Conservation (phyloP, 2,797 vertebrate species). For the Anguilla obscura region DNA sequence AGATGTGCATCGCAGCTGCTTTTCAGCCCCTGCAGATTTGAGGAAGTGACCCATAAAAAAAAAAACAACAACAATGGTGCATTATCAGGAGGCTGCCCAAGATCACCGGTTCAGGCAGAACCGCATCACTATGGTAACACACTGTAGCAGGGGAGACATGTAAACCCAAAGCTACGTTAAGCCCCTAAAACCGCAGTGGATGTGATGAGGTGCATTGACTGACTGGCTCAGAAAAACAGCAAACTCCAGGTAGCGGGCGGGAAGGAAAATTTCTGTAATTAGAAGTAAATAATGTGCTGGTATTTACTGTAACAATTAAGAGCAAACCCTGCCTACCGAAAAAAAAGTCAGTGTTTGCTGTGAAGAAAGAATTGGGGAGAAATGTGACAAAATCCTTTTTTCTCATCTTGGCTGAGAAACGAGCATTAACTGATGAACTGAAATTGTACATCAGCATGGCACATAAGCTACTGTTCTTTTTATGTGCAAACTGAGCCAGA, state of each 20-base stretch:
- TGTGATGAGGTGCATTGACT: constrained; percentile 43
- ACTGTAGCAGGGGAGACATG: not conserved
- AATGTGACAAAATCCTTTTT: not conserved
- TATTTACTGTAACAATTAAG: constrained; percentile 18
- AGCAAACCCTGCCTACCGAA: not conserved
- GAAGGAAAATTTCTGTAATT: constrained; percentile 35
- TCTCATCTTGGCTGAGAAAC: not conserved
- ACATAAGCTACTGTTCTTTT: not conserved
- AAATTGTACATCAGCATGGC: not conserved
- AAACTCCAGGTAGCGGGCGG: constrained; percentile 35
- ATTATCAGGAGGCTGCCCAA: not conserved
- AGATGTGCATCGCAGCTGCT: not conserved
- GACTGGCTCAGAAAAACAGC: constrained; percentile 44
- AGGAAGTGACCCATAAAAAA: constrained; percentile 5
- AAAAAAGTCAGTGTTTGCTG: not conserved
- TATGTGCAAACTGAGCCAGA: not conserved
- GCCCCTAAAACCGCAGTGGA: constrained; percentile 34
- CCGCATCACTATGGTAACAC: constrained; percentile 5
- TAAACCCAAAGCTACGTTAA: constrained; percentile 34
- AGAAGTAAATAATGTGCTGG: constrained; percentile 24
- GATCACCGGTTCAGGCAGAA: not conserved
- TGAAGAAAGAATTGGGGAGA: not conserved
- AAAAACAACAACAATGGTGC: constrained; percentile 1
- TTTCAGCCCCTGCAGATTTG: not conserved
- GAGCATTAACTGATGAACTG: not conserved